Conservation (phyloP, 2,888 invertebrate genomes). For the Drosophila phalerata region DNA sequence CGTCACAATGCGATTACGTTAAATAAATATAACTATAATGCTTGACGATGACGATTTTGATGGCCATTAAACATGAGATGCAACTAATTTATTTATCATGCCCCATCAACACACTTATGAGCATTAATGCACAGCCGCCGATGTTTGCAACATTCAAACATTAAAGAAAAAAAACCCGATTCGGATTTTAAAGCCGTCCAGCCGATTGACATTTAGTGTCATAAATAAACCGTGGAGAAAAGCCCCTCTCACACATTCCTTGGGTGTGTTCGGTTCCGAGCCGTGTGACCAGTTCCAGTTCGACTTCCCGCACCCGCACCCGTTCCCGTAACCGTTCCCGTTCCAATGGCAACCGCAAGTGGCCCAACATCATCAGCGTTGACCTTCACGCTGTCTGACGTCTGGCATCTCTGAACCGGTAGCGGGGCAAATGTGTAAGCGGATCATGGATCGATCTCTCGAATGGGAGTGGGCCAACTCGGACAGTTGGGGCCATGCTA, state of each 20-base stretch:
- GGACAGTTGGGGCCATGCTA: constrained; percentile 19
- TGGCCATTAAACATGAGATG: constrained; percentile 23
- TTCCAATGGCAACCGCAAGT: constrained; percentile 41
- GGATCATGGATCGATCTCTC: constrained; percentile 35
- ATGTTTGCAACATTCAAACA: constrained; percentile 43
- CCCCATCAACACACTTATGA: constrained; percentile 37
- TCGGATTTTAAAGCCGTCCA: constrained; percentile 30
- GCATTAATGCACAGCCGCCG: constrained; percentile 24
- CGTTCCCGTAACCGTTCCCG: background rate
- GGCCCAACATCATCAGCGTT: constrained; percentile 56
- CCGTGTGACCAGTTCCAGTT: constrained; percentile 47
- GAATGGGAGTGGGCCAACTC: constrained; percentile 53
- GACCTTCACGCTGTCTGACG: constrained; percentile 40
- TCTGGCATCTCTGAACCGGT: constrained; percentile 20
- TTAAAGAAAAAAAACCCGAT: background rate
- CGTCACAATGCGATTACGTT: constrained; percentile 42
- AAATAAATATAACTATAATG: constrained; percentile 9
- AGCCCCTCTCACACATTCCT: constrained; percentile 31
- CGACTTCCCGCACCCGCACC: background rate
- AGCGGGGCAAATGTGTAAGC: constrained; percentile 20
- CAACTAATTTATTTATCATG: constrained; percentile 41
- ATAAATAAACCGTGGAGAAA: constrained; percentile 41
- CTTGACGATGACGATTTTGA: constrained; percentile 14
- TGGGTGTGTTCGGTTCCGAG: constrained; percentile 37
- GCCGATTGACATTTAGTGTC: constrained; percentile 53